phyloP scores from a whole-genome alignment of 1,140 invertebrate species.

The Euwallacea fornicatus region DNA sequence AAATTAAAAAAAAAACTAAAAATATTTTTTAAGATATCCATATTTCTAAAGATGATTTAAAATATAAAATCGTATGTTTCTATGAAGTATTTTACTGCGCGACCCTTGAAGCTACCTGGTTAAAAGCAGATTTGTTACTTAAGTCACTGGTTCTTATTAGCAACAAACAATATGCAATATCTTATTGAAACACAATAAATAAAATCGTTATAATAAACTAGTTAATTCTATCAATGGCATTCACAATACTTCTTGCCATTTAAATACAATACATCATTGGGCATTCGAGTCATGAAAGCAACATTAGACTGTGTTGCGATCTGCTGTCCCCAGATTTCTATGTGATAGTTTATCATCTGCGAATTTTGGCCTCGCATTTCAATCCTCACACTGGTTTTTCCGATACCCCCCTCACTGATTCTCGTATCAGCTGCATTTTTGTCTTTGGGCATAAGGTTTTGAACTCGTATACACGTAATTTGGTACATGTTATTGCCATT shows the following conservation, averaged over 20 bases:
- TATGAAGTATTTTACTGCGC: too few species aligned
- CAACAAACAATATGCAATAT: too few species aligned
- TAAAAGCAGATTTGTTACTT: too few species aligned
- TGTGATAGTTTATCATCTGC: slow-evolving; percentile 6
- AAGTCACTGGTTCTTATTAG: too few species aligned
- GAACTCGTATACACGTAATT: slow-evolving; percentile 24
- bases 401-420: slow-evolving; percentile 22
- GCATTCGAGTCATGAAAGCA: slow-evolving; percentile 13
- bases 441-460: slow-evolving; percentile 18
- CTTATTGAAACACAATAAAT: too few species aligned
- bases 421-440: slow-evolving; percentile 19
- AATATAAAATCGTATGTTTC: too few species aligned
- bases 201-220: too few species aligned
- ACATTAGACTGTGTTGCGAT: background rate
- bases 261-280: slow-evolving; percentile 6
- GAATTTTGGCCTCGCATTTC: slow-evolving; percentile 29
- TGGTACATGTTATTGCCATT: slow-evolving; percentile 10
- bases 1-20: too few species aligned
- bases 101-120: too few species aligned
- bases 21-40: too few species aligned
- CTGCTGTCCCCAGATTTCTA: slow-evolving; percentile 33
- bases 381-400: slow-evolving; percentile 19
- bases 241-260: slow-evolving; percentile 29
- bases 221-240: background rate
- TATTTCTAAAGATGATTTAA: too few species aligned